Evolutionary conservation across 2,113 vertebrate genomes (phyloP), one percentile per base, ranked within the genome.

Genomic region (Oryzias woworae): DNA sequence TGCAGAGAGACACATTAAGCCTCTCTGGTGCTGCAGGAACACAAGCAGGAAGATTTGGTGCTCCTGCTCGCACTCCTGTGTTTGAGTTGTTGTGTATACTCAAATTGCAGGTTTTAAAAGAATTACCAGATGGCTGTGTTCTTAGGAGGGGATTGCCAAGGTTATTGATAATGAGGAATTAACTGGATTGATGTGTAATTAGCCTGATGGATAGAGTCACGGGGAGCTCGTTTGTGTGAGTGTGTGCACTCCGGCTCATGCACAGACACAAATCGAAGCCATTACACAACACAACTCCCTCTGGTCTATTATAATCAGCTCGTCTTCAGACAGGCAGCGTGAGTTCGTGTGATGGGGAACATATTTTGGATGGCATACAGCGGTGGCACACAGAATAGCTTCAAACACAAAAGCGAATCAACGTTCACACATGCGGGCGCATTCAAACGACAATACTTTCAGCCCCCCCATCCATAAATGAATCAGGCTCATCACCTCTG

Each of bases 141-240:
- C 85, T 88, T 80, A 80, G 74, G 70, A 85, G 81, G 75, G 82
- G 77, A 85, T 74, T 86, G 86, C 77, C 90, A 90, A 91, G 91
- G 89, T 92, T 92, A 92, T 91, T 92, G 91, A 90, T 86, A 85
- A 88, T 90, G 85, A 89, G 80, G 78, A 87, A 91, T 88, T 86
- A 90, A 84, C 72, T 53, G 85, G 88, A 92, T 89, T 90, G 87
- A 91, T 89, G 79, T 81, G 75, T 89, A 91, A 89, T 90, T 90
- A 90, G 82, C 77, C 75, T 91, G 89, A 90, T 90, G 85, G 88
- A 90, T 92, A 77, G 73, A 89, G 79, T 90, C 77, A 74, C 76
- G 60, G 54, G 5, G 55, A 72, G 60, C 5, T 53, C 58, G 23
- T 60, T 53, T 77, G 72, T 69, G 66, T 23, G 64, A 44, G 63